Evolutionary conservation across 1,140 invertebrate species (phyloP).

Genomic region (Heliconius nattereri): DNA sequence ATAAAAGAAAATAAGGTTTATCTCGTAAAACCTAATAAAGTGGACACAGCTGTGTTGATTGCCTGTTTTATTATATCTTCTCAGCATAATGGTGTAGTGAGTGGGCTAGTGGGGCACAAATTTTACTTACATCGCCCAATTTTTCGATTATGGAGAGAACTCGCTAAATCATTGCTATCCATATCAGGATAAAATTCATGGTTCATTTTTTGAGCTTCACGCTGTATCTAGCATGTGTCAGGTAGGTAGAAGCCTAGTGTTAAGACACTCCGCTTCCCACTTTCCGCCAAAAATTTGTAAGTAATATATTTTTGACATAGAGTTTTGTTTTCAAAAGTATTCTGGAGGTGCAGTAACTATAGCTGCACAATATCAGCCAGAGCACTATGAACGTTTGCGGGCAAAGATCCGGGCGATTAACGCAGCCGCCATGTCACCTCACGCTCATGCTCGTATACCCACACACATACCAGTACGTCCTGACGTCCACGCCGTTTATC

Average conservation of each 20-base stretch:
- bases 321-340: conserved; percentile 53
- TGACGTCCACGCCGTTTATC: conserved; percentile 68
- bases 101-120: not conserved
- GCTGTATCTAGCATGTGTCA: too few species aligned
- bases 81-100: not conserved
- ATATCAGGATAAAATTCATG: too few species aligned
- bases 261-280: too few species aligned
- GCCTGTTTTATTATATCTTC: not conserved
- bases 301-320: not conserved
- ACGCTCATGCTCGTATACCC: conserved; percentile 44
- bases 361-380: conserved; percentile 97
- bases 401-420: conserved; percentile 98
- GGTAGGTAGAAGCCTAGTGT: too few species aligned
- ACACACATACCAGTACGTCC: conserved; percentile 68
- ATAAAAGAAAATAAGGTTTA: conserved; percentile 6
- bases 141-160: not conserved
- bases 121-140: not conserved
- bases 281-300: too few species aligned
- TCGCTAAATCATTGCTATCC: not conserved
- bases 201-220: too few species aligned
- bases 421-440: conserved; percentile 65
- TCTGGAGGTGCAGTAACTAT: conserved; percentile 93
- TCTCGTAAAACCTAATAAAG: conserved; percentile 5
- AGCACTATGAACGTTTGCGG: conserved; percentile 98
- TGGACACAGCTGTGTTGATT: not conserved